Evolutionary conservation across 2,113 vertebrate genomes (phyloP), one percentile per base, ranked within the genome.

Genomic region (Cinclus cinclus): DNA sequence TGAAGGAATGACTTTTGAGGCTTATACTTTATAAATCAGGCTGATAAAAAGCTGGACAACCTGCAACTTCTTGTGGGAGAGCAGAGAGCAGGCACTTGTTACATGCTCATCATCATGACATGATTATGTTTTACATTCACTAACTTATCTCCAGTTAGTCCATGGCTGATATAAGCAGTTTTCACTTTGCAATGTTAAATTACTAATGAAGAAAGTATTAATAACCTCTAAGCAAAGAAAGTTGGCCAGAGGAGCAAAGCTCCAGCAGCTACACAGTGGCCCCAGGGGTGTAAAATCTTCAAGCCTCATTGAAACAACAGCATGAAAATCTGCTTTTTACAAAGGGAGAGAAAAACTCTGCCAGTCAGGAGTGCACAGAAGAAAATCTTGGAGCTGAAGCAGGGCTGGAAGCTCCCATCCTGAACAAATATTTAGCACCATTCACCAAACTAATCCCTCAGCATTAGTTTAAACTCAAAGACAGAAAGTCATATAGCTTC

Each of bases 121-220:
- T 22, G 41, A 56, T n/a, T 49, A 37, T 37, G 16, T 86, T 76
- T 87, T 71, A 82, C 53, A 63, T 44, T 68, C 89, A 82, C 80
- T 37, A 33, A 60, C 49, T 87, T 79, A 44, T 60, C 83, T 87
- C 70, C 74, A 87, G 44, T 6, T 7, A 91, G 56, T n/a, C 69
- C 0, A 0, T 52, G n/a, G 53, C 69, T 95, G 70, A 79, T 46
- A 59, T 31, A 94, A 91, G 90, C 42, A 55, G 59, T 77, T 93
- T 90, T 73, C 49, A 52, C 69, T 88, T 88, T 83, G 82, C 67
- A 80, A 33, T 67, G 64, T 67, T 70, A 76, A 90, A 86, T 69
- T 56, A 78, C 75, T 95, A 92, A 94, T 62, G 82, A 92, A 76
- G 79, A 87, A 76, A 89, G 53, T 49, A 59, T 59, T 92, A 93